Evolutionary conservation across 2,797 vertebrate species (phyloP).

Genomic region (Chiroxiphia lanceolata): DNA sequence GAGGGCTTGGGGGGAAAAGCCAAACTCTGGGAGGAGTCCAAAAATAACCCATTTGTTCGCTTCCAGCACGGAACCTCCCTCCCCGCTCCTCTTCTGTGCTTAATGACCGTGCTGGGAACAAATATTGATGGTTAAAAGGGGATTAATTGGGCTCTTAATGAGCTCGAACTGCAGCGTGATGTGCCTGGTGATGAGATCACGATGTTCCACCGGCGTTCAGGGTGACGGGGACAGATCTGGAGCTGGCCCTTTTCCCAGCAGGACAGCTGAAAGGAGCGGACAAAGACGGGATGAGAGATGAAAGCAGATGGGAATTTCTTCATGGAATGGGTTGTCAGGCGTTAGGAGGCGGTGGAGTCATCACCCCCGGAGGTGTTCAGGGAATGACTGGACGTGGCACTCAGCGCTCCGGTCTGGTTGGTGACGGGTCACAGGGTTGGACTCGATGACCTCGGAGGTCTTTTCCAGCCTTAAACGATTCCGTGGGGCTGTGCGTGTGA

Average conservation of each 20-base stretch:
- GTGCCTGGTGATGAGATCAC: not conserved
- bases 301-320: not conserved
- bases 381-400: not conserved
- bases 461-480: not conserved
- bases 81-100: not conserved
- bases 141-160: slow-evolving; percentile 35
- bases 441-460: rapidly evolving
- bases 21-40: not conserved
- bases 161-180: not conserved
- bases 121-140: not conserved
- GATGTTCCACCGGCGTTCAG: rapidly evolving
- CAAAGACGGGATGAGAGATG: not conserved
- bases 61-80: not conserved
- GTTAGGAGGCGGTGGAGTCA: not conserved
- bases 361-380: not conserved
- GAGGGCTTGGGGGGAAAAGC: not conserved
- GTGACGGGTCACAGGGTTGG: not conserved
- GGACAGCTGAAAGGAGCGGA: not conserved
- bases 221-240: not conserved
- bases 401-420: not conserved
- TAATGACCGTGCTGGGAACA: not conserved
- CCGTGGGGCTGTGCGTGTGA: not conserved
- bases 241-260: not conserved
- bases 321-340: not conserved
- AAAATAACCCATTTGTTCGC: not conserved